Percentiles rank a stretch among this genome's conserved stretches.
Evolutionary conservation across 2,797 vertebrate genomes (phyloP).

Genomic region (Acanthurus lineatus): DNA sequence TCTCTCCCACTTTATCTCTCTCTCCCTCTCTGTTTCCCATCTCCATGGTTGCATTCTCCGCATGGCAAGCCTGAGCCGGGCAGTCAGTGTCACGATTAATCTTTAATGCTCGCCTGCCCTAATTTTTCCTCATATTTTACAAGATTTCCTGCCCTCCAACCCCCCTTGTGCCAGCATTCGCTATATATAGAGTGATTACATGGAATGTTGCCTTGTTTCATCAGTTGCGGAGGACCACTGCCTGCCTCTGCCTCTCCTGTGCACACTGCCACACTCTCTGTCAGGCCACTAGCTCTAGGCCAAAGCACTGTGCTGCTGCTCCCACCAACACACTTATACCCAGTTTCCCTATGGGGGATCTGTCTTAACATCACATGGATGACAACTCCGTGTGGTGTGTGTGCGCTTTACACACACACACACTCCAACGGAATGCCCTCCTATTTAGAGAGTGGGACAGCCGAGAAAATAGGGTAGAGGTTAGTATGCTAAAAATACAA

Average conservation of each 20-base stretch:
- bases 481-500: constrained; percentile 82
- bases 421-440: constrained; percentile 63
- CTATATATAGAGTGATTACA: constrained; percentile 79
- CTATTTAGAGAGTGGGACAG: constrained; percentile 72
- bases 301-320: constrained; percentile 37
- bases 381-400: constrained; percentile 45
- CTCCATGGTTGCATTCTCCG: constrained; percentile 68
- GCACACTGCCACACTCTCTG: constrained; percentile 35
- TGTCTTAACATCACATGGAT: constrained; percentile 68
- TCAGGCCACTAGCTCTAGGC: constrained; percentile 53
- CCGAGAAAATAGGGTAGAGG: constrained; percentile 79
- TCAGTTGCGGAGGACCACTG: constrained; percentile 65
- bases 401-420: constrained; percentile 3
- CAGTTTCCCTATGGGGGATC: constrained; percentile 50
- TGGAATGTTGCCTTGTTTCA: constrained; percentile 76
- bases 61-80: constrained; percentile 66
- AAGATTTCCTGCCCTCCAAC: constrained; percentile 66
- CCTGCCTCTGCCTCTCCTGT: constrained; percentile 41
- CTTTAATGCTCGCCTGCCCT: constrained; percentile 80
- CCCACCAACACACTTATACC: constrained; percentile 49
- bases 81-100: constrained; percentile 78
- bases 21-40: constrained; percentile 55
- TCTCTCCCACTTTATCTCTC: constrained; percentile 69
- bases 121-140: constrained; percentile 81
- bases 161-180: constrained; percentile 43